Base-by-base conservation (phyloP, 2,113 vertebrate species). In the Octodon degus region DNA sequence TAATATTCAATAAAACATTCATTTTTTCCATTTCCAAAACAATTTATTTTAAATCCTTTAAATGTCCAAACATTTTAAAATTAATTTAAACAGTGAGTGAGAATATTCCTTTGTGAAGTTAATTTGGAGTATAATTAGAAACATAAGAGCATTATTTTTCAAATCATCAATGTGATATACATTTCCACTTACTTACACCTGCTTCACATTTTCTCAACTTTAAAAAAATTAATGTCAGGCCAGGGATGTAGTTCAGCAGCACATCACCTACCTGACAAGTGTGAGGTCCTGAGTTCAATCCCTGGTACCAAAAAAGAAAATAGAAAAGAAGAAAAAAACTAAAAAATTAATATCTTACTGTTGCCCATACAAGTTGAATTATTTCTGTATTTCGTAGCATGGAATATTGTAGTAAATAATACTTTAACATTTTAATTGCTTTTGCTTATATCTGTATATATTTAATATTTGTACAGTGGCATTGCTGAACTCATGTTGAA, bases 11-110 rank as follows among this genome's bases (percentile, higher is more conserved):
- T 91, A 16, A 47, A 85, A 47, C n/a, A 34, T 37, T 37, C 1
- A 86, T 68, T 58, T 68, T 32, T 60, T 94, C 25, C n/a, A n/a
- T 74, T 87, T 91, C 55, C 63, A 81, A 40, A 91, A 63, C 53
- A 25, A 20, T 30, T 63, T 74, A 25, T 87, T 14, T 27, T 25
- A 60, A 34, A 14, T 40, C 25, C 60, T 72, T 86, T 81, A 40
- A 16, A 68, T 81, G 63, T 74, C 40, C 83, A 95, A 50, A 72
- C 11, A 20, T 62, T 81, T 67, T 91, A 86, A 7, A 72, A 63
- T 68, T 37, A 72, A 34, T 19, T 80, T 70, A 32, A 86, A 11
- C 30, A 53, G 58, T 47, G 22, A 90, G 37, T 70, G 27, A 77
- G 10, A 85, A 43, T 47, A 65, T 7, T 80, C 62, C 79, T 90